phyloP scores from a whole-genome alignment of 1,140 invertebrate genomes.

The Sycobia sp. region DNA sequence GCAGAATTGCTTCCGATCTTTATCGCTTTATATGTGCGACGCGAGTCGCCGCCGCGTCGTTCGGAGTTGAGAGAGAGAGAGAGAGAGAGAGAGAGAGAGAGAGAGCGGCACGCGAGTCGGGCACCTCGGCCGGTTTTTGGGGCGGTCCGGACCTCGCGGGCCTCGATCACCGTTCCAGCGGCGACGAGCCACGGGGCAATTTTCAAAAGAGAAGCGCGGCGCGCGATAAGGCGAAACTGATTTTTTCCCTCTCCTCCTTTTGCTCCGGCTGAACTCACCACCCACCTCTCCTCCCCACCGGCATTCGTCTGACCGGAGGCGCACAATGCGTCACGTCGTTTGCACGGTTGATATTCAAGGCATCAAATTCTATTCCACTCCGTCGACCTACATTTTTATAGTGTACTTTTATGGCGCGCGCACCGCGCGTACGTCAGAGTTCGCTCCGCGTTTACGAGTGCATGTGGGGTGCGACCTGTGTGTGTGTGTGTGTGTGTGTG shows the following conservation, averaged over 20 bases:
- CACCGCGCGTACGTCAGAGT: too few relatives aligned
- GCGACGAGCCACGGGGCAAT: not conserved
- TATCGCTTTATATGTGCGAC: constrained; percentile 40
- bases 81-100: too few relatives aligned
- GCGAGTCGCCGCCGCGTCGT: too few relatives aligned
- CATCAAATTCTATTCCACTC: not conserved
- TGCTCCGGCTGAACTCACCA: too few relatives aligned
- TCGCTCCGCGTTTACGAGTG: too few relatives aligned
- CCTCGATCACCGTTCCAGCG: not conserved
- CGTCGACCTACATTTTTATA: not conserved
- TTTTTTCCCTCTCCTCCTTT: not conserved
- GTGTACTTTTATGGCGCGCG: too few relatives aligned
- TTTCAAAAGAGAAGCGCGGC: not conserved
- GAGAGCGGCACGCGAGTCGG: too few relatives aligned
- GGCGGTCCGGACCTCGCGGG: not conserved
- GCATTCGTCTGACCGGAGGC: not conserved
- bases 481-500: too few relatives aligned
- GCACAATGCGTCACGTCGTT: not conserved
- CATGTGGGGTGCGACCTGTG: too few relatives aligned
- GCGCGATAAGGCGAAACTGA: constrained; percentile 11
- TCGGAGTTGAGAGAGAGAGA: too few relatives aligned
- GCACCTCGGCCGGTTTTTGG: not conserved
- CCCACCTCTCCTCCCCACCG: too few relatives aligned
- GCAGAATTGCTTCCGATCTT: constrained; percentile 47
- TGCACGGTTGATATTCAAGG: not conserved